Evolutionary conservation across 2,113 vertebrate genomes (phyloP), one percentile per base, ranked within the genome.

Genomic region (Mesoclemmys tuberculata): DNA sequence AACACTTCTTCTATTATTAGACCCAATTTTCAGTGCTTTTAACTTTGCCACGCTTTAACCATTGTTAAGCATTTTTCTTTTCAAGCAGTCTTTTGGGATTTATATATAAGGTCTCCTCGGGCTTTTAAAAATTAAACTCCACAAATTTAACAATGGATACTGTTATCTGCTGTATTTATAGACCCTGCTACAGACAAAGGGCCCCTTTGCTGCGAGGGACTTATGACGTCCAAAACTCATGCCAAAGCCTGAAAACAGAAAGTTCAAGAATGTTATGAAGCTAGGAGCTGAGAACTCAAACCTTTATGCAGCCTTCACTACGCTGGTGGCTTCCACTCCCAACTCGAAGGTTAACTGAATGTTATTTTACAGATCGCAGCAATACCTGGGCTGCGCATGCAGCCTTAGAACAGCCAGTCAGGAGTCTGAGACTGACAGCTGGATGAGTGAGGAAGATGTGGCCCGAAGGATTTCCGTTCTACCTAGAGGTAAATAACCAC

Each of bases 391-490:
- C 89, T 52, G 55, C 77, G 78, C 93, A 91, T 58, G 68, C 85
- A 95, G 56, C 64, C 52, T 61, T 29, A 31, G 85, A 93, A 93
- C 74, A 93, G 88, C 88, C 18, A 95, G 79, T 31, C 92, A 88
- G n/a, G 93, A 95, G 51, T 46, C 78, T 68, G 93, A 98, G 64
- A 97, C 98, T 90, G 98, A 97, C 4, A 97, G 95, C 88, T 98
- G 98, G 98, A 98, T 97, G 94, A 98, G 97, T 58, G 96, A 98
- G 68, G 93, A 95, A 41, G 88, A 93, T 51, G 6, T 24, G 95
- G 95, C 84, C 44, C 74, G 44, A 14, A 89, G 93, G 87, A 96
- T 85, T 92, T 90, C 97, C 9, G 1, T n/a, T 71, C 81, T 95
- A 74, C 82, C 95, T 89, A 95, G 92, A 97, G 97, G 97, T 98